phyloP scores from a whole-genome alignment of 2,888 invertebrate genomes.

The Nomada goodeniana region DNA sequence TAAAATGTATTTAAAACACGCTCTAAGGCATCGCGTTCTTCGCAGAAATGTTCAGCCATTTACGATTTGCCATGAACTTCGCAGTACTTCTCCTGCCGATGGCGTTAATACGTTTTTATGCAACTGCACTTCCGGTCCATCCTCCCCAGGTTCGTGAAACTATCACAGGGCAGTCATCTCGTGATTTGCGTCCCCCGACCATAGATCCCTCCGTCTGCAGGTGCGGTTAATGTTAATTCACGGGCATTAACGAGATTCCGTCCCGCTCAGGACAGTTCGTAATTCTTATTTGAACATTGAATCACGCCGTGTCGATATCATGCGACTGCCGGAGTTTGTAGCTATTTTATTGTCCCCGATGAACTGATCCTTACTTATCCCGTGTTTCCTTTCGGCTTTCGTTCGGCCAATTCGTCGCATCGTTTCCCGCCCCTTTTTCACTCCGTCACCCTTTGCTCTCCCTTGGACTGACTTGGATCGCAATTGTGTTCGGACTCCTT shows the following conservation, averaged over 20 bases:
- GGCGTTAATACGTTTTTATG: not conserved
- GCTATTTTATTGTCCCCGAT: slow-evolving; percentile 62
- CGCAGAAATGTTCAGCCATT: too few relatives aligned
- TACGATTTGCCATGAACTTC: too few relatives aligned
- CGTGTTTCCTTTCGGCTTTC: slow-evolving; percentile 29
- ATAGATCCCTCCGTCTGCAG: not conserved
- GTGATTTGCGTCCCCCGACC: not conserved
- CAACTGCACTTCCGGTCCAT: not conserved
- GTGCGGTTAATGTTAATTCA: not conserved
- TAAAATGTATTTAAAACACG: too few relatives aligned
- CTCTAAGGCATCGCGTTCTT: too few relatives aligned
- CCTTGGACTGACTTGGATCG: slow-evolving; percentile 13
- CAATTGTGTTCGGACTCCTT: slow-evolving; percentile 32
- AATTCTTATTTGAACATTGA: slow-evolving; percentile 37
- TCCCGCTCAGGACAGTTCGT: not conserved
- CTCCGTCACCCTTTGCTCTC: slow-evolving; percentile 31
- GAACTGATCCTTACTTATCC: slow-evolving; percentile 53
- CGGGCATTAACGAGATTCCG: not conserved
- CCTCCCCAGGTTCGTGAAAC: not conserved
- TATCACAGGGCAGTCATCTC: not conserved
- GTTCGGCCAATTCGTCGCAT: slow-evolving; percentile 42
- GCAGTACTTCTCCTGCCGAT: too few relatives aligned
- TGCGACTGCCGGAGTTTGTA: slow-evolving; percentile 49
- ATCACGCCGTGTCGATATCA: slow-evolving; percentile 58
- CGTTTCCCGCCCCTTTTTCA: slow-evolving; percentile 47